phyloP scores from a whole-genome alignment of 53 echinoderm and acorn worm species.

The Glandiceps talaboti region DNA sequence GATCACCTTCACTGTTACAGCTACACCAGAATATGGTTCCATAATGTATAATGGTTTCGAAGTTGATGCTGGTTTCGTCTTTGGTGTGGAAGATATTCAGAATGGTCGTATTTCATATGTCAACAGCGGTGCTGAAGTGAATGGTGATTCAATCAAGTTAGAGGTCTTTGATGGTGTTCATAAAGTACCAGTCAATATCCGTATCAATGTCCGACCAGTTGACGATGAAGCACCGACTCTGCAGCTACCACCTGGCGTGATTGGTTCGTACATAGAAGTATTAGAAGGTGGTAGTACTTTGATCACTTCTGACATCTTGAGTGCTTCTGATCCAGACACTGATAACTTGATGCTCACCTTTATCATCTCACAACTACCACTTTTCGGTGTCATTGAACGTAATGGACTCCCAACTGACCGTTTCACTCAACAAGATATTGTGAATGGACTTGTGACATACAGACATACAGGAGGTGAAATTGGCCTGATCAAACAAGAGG shows the following conservation, averaged over 20 bases:
- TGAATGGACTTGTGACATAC: conserved; percentile 82
- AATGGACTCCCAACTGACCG: conserved; percentile 39
- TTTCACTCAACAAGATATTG: conserved; percentile 92
- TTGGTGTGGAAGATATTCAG: conserved; percentile 62
- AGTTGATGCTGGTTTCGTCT: conserved; percentile 51
- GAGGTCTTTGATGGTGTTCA: conserved; percentile 91
- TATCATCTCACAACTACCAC: conserved; percentile 45
- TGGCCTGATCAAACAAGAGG: conserved; percentile 67
- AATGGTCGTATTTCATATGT: conserved; percentile 34
- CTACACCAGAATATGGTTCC: conserved; percentile 33
- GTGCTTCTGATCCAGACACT: conserved; percentile 97
- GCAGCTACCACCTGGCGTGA: conserved; percentile 72
- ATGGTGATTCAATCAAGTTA: conserved; percentile 38
- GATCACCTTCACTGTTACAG: conserved; percentile 44
- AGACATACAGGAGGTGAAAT: conserved; percentile 93
- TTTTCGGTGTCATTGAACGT: conserved; percentile 62
- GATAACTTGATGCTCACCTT: conserved; percentile 85
- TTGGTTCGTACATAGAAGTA: conserved; percentile 86
- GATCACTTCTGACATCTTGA: conserved; percentile 86
- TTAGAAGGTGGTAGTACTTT: conserved; percentile 79
- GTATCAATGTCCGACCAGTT: conserved; percentile 58
- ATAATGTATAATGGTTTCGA: conserved; percentile 36
- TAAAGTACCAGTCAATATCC: conserved; percentile 61
- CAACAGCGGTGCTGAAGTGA: conserved; percentile 79
- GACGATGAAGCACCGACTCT: conserved; percentile 96